Base-by-base conservation (phyloP, 92 coral and sea anemone genomes). In the Chrysogorgia sp. region DNA sequence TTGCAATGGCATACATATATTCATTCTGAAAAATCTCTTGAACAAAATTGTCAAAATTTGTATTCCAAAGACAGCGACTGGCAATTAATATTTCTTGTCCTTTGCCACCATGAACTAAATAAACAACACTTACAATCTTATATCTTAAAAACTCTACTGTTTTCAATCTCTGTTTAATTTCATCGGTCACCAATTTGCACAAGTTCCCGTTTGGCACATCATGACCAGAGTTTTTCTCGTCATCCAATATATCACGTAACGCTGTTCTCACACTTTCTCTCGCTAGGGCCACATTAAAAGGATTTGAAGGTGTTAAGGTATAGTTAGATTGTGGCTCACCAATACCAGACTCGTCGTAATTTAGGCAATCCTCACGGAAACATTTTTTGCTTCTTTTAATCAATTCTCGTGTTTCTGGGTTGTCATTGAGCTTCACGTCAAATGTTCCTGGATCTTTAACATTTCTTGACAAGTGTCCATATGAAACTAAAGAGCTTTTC, bases 51-150 rank as follows among this genome's bases (percentile, higher is more conserved):
- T 93, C 97, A 31, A 63, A 84, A 21, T 91, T 88, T 40, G 87
- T 76, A 76, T 84, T 87, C 97, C 97, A 93, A 53, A 93, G 68
- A 82, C 97, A 93, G 28, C 97, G 81, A 76, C 97, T 93, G 0
- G 92, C 93, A 23, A 93, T 86, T 63, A 79, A 64, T 32, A 93
- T 33, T 24, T 86, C 91, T 61, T 80, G 88, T 29, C 89, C 89
- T 58, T 91, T 80, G 10, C 96, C 91, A 40, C 89, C 88, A 48
- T 77, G 86, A 23, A 88, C 91, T 53, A 91, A 34, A 68, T 45
- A 43, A 40, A 68, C 75, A 25, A 45, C 58, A 81, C 97, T 87
- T 1, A 93, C 90, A 35, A 91, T 76, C 53, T 93, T 93, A 63
- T 93, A 93, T 28, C 96, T 81, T 10, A 83, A 87, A 28, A 84